Conservation (phyloP, 1,140 invertebrate genomes). For the Proales similis region DNA sequence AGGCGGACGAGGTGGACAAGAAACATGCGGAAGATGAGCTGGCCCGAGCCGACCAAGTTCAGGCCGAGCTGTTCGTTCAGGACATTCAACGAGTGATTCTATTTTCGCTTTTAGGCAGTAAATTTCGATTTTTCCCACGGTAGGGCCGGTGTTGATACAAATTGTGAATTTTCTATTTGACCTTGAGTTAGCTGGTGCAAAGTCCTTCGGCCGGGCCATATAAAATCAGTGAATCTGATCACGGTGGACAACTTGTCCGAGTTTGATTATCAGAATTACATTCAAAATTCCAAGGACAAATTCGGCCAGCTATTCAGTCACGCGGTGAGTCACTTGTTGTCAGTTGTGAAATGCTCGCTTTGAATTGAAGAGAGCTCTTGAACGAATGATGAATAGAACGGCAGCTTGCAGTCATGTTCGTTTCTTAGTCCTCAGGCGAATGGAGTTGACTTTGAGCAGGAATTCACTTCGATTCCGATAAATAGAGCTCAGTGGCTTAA, state of each 20-base stretch:
- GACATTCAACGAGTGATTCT: conserved; percentile 36
- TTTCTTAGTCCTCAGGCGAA: not conserved
- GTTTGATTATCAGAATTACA: not conserved
- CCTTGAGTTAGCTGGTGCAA: conserved; percentile 25
- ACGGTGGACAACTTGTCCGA: conserved; percentile 26
- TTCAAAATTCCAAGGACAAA: conserved; percentile 7
- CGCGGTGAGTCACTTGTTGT: no score
- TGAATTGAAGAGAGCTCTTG: no score
- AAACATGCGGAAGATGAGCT: conserved; percentile 22
- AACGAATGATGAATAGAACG: no score
- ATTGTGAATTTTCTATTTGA: not conserved
- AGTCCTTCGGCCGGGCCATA: conserved; percentile 7
- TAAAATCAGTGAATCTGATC: conserved; percentile 25
- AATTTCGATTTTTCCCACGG: conserved; percentile 29
- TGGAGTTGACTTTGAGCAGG: not conserved
- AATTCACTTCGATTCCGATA: conserved; percentile 22
- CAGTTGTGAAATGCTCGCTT: no score
- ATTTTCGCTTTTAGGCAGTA: conserved; percentile 6
- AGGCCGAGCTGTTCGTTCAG: conserved; percentile 31
- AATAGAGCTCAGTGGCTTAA: conserved; percentile 24
- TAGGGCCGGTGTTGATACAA: not conserved
- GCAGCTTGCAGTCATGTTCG: conserved; percentile 20
- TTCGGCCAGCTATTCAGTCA: no score
- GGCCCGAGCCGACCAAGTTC: conserved; percentile 12
- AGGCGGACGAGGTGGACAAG: conserved; percentile 15